phyloP scores from a whole-genome alignment of 1,140 invertebrate genomes.

The Cecropterus lyciades region DNA sequence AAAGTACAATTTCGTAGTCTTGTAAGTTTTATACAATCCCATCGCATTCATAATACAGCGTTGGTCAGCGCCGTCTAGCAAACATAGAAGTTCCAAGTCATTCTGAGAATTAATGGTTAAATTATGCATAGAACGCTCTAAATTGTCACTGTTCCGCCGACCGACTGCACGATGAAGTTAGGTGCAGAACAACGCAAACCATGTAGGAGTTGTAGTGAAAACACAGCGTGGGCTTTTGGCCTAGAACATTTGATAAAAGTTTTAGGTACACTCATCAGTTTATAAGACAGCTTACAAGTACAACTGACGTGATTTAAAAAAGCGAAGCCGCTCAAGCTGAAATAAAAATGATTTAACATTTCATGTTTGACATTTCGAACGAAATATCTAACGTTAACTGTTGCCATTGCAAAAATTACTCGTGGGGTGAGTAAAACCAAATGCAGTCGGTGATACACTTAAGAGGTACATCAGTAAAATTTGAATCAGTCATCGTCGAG shows the following conservation, averaged over 20 bases:
- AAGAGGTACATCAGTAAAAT: conserved; percentile 44
- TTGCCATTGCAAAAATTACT: not conserved
- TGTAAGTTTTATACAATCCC: conserved; percentile 61
- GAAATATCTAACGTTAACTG: not conserved
- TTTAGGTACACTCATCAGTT: no score
- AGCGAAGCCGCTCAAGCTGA: no score
- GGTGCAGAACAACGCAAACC: conserved; percentile 7
- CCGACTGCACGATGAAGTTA: conserved; percentile 59
- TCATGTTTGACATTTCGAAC: no score
- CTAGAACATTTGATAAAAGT: not conserved
- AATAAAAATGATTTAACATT: no score
- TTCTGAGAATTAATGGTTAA: conserved; percentile 78
- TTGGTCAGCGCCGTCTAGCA: conserved; percentile 67
- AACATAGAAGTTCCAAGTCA: conserved; percentile 71
- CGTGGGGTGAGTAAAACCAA: conserved; percentile 6
- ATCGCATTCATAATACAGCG: conserved; percentile 61
- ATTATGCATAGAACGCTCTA: conserved; percentile 78
- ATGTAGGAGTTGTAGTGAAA: conserved; percentile 1
- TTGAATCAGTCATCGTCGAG: conserved; percentile 49
- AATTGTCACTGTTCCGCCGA: conserved; percentile 64
- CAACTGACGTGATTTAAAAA: no score
- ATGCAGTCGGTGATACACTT: conserved; percentile 17
- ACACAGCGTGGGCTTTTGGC: not conserved
- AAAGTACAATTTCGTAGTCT: conserved; percentile 46
- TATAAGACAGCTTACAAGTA: no score